These are phyloP conservation scores for Acrocera orbiculus DNA, from an alignment of 2,888 invertebrate species.

Conservation along the genomic window DNA sequence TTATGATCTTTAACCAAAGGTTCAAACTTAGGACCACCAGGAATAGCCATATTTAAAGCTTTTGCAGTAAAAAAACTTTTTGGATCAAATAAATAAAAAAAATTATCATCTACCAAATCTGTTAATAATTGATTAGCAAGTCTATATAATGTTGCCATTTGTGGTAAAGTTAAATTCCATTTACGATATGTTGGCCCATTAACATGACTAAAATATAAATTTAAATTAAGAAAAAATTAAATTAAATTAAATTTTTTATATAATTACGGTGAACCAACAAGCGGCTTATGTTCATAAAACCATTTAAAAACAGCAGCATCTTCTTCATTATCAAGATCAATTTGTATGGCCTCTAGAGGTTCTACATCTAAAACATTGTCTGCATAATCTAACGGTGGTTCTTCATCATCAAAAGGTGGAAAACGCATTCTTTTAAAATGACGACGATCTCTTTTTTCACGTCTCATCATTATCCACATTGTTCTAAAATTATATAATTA, in stretches of 20 bases:
- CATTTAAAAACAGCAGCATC: conserved; percentile 79
- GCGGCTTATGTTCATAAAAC: conserved; percentile 97
- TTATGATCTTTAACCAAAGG: conserved; percentile 96
- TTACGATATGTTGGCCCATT: conserved; percentile 94
- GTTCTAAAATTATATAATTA: conserved; percentile 38
- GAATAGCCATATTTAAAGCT: conserved; percentile 98
- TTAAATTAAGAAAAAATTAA: background rate
- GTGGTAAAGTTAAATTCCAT: conserved; percentile 91
- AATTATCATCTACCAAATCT: conserved; percentile 95
- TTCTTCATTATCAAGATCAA: conserved; percentile 92
- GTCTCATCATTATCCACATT: conserved; percentile 99
- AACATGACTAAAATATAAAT: conserved; percentile 42
- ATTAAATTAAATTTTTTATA: conserved; percentile 14
- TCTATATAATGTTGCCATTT: conserved; percentile 94
- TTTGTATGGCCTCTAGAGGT: conserved; percentile 96
- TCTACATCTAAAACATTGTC: conserved; percentile 99
- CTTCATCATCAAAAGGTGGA: conserved; percentile 99
- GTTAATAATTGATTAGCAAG: conserved; percentile 94
- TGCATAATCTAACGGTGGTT: conserved; percentile 97
- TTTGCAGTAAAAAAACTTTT: conserved; percentile 99
- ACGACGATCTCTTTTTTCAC: conserved; percentile 94
- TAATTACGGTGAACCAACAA: conserved; percentile 77
- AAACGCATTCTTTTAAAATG: conserved; percentile 99
- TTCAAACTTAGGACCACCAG: conserved; percentile 99
- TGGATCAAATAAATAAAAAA: conserved; percentile 96